Evolutionary conservation across 2,113 vertebrate genomes (phyloP), one percentile per base, ranked within the genome.

Genomic region (Perognathus longimembris): DNA sequence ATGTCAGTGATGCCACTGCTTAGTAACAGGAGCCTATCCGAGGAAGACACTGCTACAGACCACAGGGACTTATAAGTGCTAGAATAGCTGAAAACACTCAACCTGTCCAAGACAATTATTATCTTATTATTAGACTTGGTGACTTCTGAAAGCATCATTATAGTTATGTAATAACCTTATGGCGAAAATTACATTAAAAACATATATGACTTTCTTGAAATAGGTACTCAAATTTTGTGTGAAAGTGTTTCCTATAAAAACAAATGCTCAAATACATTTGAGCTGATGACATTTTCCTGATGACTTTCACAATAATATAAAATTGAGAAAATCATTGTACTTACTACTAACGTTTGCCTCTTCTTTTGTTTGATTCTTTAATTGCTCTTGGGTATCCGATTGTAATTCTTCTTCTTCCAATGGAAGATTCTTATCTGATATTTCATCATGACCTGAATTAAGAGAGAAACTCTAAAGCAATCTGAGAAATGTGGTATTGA

Each of bases 291-390:
- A 26, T 61, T 61, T 26, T 66, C 81, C 30, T 57, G 28, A 30
- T 59, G 59, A 34, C 0, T n/a, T 57, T 34, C 50, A 79, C 69
- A 66, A 74, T 77, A 69, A 91, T 59, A 66, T 26, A 67, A 76
- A 32, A 78, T 59, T 80, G 22, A 12, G 73, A 38, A 67, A 74
- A 69, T 70, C 24, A 86, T 61, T 83, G 40, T 67, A 93, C 91
- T 93, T 93, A 95, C 89, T 81, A 73, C 32, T 73, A 54, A 28
- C 6, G 57, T 1, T n/a, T 79, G 74, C 61, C 3, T 1, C 40
- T 64, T 1, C 26, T 8, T 7, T 30, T 70, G 30, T 90, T 71
- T 74, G n/a, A 42, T 69, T 86, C 71, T 86, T 59, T 79, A n/a
- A 24, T 50, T 89, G 38, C 17, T 50, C 32, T 71, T 92, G 24